These are phyloP conservation scores for Phoebastria nigripes DNA, from an alignment of 2,797 vertebrate genomes.

Conservation along the genomic window DNA sequence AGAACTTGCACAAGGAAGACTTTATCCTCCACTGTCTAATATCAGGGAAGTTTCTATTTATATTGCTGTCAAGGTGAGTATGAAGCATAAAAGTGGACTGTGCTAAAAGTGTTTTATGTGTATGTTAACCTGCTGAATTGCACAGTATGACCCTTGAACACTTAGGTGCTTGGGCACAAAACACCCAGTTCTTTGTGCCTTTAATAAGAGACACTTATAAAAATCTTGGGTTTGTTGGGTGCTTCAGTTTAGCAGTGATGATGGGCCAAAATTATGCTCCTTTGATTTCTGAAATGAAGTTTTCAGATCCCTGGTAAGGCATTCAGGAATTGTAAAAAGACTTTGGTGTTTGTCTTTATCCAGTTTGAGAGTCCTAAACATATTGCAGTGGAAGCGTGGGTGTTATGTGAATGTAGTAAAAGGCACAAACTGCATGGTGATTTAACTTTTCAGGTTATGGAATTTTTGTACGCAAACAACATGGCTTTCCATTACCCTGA, in stretches of 20 bases:
- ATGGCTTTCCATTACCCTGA: slow-evolving; percentile 97
- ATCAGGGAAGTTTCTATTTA: slow-evolving; percentile 93
- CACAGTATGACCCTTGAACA: background rate
- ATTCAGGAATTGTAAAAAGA: accelerated
- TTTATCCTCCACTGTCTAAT: slow-evolving; percentile 92
- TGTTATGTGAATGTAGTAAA: background rate
- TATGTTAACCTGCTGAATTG: background rate
- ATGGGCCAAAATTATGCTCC: accelerated
- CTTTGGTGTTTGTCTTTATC: background rate
- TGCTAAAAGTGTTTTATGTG: background rate
- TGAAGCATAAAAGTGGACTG: background rate
- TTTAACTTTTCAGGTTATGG: slow-evolving; percentile 80
- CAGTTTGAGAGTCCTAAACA: background rate
- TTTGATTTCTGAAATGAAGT: background rate
- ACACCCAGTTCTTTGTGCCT: background rate
- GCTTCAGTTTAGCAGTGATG: background rate
- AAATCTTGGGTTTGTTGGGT: accelerated
- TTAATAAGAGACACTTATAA: accelerated
- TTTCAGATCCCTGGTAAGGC: background rate
- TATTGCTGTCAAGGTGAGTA: slow-evolving; percentile 90
- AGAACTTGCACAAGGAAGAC: slow-evolving; percentile 86
- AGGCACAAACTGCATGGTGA: background rate
- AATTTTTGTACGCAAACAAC: slow-evolving; percentile 89
- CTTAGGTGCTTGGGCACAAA: background rate
- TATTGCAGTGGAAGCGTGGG: accelerated